Percentiles rank a stretch among this genome's conserved stretches.
These are phyloP conservation scores for Pseudomugil gertrudae DNA, from an alignment of 2,797 vertebrate species.

Conservation along the genomic window DNA sequence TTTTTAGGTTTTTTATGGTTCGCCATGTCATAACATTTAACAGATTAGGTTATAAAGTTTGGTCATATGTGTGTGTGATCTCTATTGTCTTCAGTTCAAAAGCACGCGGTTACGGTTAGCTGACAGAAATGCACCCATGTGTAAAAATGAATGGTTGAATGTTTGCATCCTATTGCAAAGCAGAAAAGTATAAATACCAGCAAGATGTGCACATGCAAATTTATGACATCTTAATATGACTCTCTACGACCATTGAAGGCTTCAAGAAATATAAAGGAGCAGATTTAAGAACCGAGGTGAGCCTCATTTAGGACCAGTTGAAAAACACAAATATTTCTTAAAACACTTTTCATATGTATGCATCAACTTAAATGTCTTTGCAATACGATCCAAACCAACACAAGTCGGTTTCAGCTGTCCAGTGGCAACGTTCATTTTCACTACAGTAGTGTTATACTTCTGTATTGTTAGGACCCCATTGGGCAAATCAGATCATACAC, in stretches of 20 bases:
- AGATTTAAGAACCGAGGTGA: not conserved
- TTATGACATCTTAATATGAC: not conserved
- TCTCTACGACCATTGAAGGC: not conserved
- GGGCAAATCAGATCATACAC: not conserved
- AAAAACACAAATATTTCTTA: not conserved
- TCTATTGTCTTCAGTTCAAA: conserved; percentile 5
- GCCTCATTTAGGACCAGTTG: too few species aligned
- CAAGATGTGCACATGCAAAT: not conserved
- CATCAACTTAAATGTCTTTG: not conserved
- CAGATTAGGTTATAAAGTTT: conserved; percentile 15
- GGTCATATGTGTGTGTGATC: not conserved
- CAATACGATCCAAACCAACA: not conserved
- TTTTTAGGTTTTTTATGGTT: not conserved
- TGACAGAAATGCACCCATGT: conserved; percentile 18
- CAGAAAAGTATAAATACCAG: too few species aligned
- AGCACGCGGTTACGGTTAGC: conserved; percentile 22
- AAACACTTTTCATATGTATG: not conserved
- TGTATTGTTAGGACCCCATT: not conserved
- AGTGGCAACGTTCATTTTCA: not conserved
- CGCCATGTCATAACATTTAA: not conserved
- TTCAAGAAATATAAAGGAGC: not conserved
- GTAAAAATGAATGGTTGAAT: conserved; percentile 19
- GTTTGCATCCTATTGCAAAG: conserved; percentile 20
- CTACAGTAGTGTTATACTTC: not conserved
- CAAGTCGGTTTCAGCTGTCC: not conserved